A percentile compares a stretch with the other conserved stretches of the same genome.
phyloP scores from a whole-genome alignment of 2,113 vertebrate genomes.

The Chascanopsetta lugubris region DNA sequence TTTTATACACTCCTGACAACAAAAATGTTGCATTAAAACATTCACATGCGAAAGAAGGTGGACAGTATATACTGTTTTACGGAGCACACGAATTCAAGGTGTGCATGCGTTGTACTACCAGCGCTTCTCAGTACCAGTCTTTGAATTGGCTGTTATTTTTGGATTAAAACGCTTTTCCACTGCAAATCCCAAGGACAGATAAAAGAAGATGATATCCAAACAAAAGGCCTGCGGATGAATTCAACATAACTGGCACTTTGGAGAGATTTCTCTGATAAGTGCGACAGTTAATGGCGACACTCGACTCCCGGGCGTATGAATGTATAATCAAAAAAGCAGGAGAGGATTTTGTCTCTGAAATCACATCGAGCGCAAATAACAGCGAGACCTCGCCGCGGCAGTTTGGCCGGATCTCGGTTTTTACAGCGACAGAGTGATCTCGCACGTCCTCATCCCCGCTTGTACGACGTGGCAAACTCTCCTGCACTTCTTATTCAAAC shows the following conservation, averaged over 20 bases:
- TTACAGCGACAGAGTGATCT: conserved; percentile 54
- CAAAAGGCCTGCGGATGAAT: conserved; percentile 1
- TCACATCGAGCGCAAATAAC: conserved; percentile 68
- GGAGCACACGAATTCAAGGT: too few relatives aligned
- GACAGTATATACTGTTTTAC: too few relatives aligned
- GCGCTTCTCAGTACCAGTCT: too few relatives aligned
- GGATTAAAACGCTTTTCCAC: too few relatives aligned
- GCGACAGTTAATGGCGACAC: conserved; percentile 43
- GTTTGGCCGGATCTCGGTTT: conserved; percentile 49
- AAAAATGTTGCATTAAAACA: too few relatives aligned
- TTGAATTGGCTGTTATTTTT: too few relatives aligned
- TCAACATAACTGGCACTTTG: neutral
- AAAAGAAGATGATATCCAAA: neutral
- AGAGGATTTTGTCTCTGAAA: conserved; percentile 67
- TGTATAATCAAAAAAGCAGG: conserved; percentile 61
- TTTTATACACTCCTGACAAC: too few relatives aligned
- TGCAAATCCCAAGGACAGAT: neutral
- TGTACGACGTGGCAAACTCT: neutral
- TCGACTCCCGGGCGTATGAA: conserved; percentile 40
- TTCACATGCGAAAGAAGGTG: too few relatives aligned
- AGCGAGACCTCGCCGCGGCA: conserved; percentile 15
- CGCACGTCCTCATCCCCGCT: conserved; percentile 26
- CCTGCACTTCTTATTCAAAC: conserved; percentile 25
- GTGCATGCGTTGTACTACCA: too few relatives aligned
- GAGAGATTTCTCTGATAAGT: neutral